A percentile compares a stretch with the other conserved stretches of the same genome.
Evolutionary conservation across 2,888 invertebrate genomes (phyloP).

Genomic region (Eurois occulta): DNA sequence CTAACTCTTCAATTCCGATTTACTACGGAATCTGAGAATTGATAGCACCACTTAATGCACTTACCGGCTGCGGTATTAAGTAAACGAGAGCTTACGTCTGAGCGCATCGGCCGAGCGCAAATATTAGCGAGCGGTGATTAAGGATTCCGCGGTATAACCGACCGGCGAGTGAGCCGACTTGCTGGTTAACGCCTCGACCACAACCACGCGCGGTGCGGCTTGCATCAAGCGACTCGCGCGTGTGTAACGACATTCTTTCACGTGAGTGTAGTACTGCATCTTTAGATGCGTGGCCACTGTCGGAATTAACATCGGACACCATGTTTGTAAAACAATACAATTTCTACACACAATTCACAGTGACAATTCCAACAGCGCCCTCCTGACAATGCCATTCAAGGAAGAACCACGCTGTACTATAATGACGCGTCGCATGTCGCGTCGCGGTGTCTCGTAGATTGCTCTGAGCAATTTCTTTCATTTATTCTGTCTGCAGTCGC

Average conservation of each 20-base stretch:
- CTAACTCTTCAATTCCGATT: slow-evolving; percentile 13
- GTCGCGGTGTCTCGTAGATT: not conserved
- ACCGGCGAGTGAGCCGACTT: slow-evolving; percentile 9
- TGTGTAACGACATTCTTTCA: not conserved
- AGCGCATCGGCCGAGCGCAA: slow-evolving; percentile 27
- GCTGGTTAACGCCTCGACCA: not conserved
- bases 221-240: not conserved
- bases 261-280: not conserved
- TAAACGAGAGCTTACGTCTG: slow-evolving; percentile 30
- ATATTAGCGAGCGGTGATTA: slow-evolving; percentile 43
- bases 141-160: slow-evolving; percentile 18
- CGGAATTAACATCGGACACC: not conserved
- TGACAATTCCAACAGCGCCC: not conserved
- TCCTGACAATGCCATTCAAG: not conserved
- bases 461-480: not conserved
- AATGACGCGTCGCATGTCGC: not conserved
- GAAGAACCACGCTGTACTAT: not conserved
- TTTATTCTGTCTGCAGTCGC: not conserved
- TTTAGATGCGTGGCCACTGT: not conserved
- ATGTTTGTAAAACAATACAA: not conserved
- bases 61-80: slow-evolving; percentile 24
- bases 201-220: not conserved
- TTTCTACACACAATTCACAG: not conserved
- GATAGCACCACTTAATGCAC: slow-evolving; percentile 45
- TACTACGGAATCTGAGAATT: slow-evolving; percentile 24